A percentile compares a stretch with the other conserved stretches of the same genome.
These are phyloP conservation scores for Todus mexicanus DNA, from an alignment of 2,797 vertebrate genomes.

Conservation along the genomic window DNA sequence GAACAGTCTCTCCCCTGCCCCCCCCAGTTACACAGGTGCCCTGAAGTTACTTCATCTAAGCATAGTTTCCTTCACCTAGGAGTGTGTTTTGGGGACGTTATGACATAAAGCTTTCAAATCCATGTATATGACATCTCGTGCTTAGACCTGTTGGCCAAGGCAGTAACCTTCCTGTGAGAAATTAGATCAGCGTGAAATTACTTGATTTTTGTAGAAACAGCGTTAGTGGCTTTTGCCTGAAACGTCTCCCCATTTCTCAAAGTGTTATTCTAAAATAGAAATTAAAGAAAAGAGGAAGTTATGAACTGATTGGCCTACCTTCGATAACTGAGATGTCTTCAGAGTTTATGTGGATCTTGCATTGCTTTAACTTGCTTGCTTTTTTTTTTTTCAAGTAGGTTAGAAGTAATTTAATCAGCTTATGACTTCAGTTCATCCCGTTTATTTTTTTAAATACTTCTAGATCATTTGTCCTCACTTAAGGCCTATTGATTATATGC, in stretches of 20 bases:
- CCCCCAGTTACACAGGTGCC: not conserved
- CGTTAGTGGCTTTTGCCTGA: not conserved
- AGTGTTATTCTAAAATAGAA: not conserved
- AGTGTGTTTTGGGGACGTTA: fast-evolving
- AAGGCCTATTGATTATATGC: not conserved
- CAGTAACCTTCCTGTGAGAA: not conserved
- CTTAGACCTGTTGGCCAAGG: not conserved
- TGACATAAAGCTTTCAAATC: not conserved
- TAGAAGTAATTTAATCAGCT: not conserved
- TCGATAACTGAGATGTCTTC: not conserved
- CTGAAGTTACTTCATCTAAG: not conserved
- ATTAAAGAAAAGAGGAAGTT: not conserved
- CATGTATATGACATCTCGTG: not conserved
- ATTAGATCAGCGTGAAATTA: not conserved
- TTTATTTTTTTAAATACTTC: not conserved
- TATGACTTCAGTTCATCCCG: not conserved
- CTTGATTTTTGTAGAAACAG: not conserved
- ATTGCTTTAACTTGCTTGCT: not conserved
- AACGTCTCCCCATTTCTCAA: not conserved
- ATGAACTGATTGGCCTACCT: not conserved
- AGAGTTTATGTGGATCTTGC: not conserved
- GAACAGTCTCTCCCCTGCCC: not conserved
- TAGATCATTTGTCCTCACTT: not conserved
- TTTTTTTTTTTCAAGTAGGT: not conserved
- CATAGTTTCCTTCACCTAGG: not conserved